Evolutionary conservation across 1,140 invertebrate genomes (phyloP).

Genomic region (Diprion similis): DNA sequence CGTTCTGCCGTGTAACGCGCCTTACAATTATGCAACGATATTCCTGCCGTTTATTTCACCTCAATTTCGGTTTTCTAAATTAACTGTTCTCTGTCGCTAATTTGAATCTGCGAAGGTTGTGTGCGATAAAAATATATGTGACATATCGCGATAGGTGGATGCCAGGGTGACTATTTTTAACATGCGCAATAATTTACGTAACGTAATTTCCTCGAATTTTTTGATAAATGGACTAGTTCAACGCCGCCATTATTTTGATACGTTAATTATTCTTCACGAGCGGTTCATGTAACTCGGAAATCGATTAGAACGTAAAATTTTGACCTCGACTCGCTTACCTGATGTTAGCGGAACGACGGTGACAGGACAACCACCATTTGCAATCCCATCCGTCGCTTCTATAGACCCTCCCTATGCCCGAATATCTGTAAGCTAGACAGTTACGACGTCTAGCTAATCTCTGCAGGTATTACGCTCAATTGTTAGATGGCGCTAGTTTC

Average conservation of each 20-base stretch:
- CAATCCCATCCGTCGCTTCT: conserved; percentile 36
- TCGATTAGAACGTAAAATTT: background rate
- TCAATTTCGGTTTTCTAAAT: background rate
- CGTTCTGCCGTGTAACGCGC: too few relatives aligned
- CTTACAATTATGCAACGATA: too few relatives aligned
- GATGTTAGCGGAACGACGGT: conserved; percentile 53
- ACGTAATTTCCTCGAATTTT: conserved; percentile 14
- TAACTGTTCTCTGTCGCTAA: background rate
- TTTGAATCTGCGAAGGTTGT: background rate
- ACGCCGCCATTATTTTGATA: background rate
- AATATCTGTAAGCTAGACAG: too few relatives aligned
- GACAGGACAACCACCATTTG: conserved; percentile 56
- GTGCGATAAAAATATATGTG: background rate
- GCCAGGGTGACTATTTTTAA: conserved; percentile 42
- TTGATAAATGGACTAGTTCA: background rate
- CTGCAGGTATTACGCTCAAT: too few relatives aligned
- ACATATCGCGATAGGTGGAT: conserved; percentile 18
- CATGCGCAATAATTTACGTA: conserved; percentile 46
- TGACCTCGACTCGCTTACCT: conserved; percentile 41
- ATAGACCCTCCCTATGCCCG: too few relatives aligned
- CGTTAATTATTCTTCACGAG: conserved; percentile 9
- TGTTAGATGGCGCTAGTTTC: too few relatives aligned
- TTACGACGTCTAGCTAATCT: too few relatives aligned
- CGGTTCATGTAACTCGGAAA: conserved; percentile 1
- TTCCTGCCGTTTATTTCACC: too few relatives aligned